Base-by-base conservation (phyloP, 1,140 invertebrate species). In the Heliothis virescens region DNA sequence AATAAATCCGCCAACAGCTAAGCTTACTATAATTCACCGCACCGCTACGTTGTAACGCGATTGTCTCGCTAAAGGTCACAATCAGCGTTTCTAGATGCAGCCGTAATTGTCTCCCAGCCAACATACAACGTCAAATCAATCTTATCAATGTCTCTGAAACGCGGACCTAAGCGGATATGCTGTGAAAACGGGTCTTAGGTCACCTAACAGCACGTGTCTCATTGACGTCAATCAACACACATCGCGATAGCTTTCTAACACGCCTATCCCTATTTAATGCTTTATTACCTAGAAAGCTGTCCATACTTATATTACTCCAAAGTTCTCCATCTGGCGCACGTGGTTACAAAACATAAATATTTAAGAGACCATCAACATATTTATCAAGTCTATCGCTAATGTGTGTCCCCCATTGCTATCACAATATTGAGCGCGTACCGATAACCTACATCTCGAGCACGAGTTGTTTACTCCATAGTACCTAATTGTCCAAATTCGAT, bases 401-500 rank as follows among this genome's bases (percentile, higher is more conserved):
- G 77, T 77, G 34, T 75, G 50, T 79, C 65, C 59, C 79, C 60
- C 74, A 78, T 73, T 76, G 79, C 76, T 82, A 84, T 85, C 77
- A 57, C 50, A 63, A 71, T 79, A 63, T 53, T 79, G 26, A 60
- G 78, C 79, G 63, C 75, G 75, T 78, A 65, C 82, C 81, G 86
- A 86, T 89, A 89, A 91, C 89, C 88, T 83, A 89, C 82, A 89
- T 88, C 77, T 82, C 72, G 76, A 26, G 52, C 71, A 63, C 71
- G 59, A 79, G 63, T 83, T 87, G 85, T 88, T 88, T 89, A 84
- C 85, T 74, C 52, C 76, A 82, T 79, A 78, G 59, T 55, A 72
- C 76, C 83, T 86, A 89, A 89, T 87, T 88, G 80, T 82, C 85
- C 81, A 86, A 89, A 91, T 81, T 84, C 65, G 76, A 84, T 91